These are phyloP conservation scores for Camponotus vicinus DNA, from an alignment of 1,140 invertebrate genomes.

Conservation along the genomic window DNA sequence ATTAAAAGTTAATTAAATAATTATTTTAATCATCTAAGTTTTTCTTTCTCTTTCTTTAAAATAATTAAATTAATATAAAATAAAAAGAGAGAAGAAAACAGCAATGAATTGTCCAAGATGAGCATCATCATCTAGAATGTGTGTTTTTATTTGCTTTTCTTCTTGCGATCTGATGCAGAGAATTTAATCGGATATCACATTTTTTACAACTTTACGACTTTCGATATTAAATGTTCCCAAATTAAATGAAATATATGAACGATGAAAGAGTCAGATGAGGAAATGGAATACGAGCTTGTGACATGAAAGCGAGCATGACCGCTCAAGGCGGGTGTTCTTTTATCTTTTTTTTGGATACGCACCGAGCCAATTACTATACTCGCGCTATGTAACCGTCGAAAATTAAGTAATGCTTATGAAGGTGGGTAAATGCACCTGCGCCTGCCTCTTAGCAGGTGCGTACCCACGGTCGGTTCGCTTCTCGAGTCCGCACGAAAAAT, in stretches of 20 bases:
- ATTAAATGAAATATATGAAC: conserved; percentile 34
- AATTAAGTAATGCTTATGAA: conserved; percentile 78
- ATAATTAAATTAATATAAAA: not conserved
- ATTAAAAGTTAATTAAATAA: not conserved
- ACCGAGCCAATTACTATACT: conserved; percentile 73
- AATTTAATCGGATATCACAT: not conserved
- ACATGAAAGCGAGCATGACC: conserved; percentile 9
- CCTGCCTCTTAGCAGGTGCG: conserved; percentile 73
- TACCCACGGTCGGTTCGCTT: conserved; percentile 44
- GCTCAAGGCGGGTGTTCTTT: not conserved
- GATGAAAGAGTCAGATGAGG: not conserved
- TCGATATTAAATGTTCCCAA: conserved; percentile 21
- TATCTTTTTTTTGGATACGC: conserved; percentile 38
- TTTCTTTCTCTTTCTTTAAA: too few species aligned
- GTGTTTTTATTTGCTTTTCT: not conserved
- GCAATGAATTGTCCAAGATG: not conserved
- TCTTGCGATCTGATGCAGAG: not conserved
- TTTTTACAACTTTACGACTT: conserved; percentile 11
- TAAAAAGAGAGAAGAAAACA: not conserved
- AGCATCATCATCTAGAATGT: not conserved
- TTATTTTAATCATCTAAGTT: too few species aligned
- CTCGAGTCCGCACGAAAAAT: conserved; percentile 54
- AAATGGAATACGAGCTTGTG: not conserved
- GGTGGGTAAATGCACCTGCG: conserved; percentile 72
- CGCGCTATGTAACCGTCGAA: conserved; percentile 73